phyloP scores from a whole-genome alignment of 2,113 vertebrate species.

The Cyrtonyx montezumae region DNA sequence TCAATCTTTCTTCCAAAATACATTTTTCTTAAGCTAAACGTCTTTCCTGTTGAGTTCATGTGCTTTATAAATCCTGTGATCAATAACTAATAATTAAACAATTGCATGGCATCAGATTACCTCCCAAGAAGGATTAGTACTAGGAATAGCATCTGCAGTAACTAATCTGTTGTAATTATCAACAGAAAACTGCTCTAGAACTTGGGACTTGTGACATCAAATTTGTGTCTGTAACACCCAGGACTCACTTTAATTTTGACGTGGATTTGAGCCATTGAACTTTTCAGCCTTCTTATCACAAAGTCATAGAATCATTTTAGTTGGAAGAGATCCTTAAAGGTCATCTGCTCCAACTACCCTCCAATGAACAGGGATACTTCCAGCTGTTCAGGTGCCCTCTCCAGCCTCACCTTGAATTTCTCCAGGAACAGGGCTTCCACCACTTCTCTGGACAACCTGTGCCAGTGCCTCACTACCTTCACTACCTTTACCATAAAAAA shows the following conservation, averaged over 20 bases:
- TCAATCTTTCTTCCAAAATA: background rate
- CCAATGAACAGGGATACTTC: too few relatives aligned
- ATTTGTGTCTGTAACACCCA: background rate
- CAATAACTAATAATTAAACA: slow-evolving; percentile 15
- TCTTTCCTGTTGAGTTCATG: background rate
- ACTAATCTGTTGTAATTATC: background rate
- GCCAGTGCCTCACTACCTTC: too few relatives aligned
- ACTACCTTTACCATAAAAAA: too few relatives aligned
- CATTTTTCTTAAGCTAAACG: background rate
- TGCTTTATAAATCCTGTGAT: background rate
- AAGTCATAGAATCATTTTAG: too few relatives aligned
- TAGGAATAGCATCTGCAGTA: background rate
- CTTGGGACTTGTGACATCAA: background rate
- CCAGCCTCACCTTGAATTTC: too few relatives aligned
- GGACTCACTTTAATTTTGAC: background rate
- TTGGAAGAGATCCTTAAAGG: too few relatives aligned
- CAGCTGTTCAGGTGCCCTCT: too few relatives aligned
- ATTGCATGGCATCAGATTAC: background rate
- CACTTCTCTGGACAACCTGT: too few relatives aligned
- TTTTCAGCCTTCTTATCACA: background rate
- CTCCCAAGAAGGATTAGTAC: background rate
- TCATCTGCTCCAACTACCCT: too few relatives aligned
- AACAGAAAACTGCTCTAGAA: background rate
- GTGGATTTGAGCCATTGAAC: background rate
- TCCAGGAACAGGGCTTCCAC: too few relatives aligned